Conservation (phyloP, 2,888 invertebrate species). For the Cinara cedri region DNA sequence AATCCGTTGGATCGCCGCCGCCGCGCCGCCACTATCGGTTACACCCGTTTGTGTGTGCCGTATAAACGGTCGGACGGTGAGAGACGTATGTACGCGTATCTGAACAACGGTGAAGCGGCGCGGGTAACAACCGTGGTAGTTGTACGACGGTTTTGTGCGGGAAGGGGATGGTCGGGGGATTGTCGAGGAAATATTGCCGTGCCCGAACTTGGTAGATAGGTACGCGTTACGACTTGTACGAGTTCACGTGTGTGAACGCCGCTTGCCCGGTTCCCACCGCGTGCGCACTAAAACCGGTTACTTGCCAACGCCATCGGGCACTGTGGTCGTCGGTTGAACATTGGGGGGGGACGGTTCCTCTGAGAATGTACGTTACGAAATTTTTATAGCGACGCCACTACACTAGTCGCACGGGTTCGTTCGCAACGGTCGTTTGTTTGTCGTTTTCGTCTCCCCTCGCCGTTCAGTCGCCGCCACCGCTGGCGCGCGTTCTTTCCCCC, state of each 20-base stretch:
- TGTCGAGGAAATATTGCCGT: background rate
- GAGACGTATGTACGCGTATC: no score
- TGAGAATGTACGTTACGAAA: constrained; percentile 56
- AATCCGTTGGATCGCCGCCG: constrained; percentile 36
- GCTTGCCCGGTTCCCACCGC: constrained; percentile 49
- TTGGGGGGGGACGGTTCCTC: constrained; percentile 36
- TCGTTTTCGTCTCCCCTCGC: background rate
- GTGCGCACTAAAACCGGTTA: constrained; percentile 49
- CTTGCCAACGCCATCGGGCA: background rate
- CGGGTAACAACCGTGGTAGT: background rate
- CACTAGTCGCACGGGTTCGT: constrained; percentile 48
- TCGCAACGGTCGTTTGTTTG: constrained; percentile 38
- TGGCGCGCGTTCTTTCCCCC: constrained; percentile 29
- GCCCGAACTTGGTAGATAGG: no score
- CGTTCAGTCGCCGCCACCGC: constrained; percentile 6
- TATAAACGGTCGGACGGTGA: background rate
- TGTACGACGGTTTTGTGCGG: background rate
- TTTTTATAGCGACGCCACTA: constrained; percentile 19
- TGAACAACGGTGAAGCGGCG: no score
- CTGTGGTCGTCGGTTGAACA: background rate
- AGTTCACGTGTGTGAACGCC: constrained; percentile 37
- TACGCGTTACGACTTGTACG: background rate
- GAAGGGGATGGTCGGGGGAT: no score
- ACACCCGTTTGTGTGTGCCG: background rate
- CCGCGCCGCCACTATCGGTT: constrained; percentile 13